phyloP scores from a whole-genome alignment of 2,113 vertebrate genomes.

The Engraulis encrasicolus region DNA sequence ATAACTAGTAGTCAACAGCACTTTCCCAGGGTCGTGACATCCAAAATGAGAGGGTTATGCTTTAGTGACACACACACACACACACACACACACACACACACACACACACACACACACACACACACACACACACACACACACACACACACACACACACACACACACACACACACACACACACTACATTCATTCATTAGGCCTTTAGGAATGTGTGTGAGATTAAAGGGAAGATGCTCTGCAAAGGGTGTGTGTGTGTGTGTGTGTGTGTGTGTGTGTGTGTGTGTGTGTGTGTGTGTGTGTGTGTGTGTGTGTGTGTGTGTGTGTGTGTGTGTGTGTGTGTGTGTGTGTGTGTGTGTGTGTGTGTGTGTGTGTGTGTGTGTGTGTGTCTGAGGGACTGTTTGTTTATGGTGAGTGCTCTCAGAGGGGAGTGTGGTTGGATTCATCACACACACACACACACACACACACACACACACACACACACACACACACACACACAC shows the following conservation, averaged over 20 bases:
- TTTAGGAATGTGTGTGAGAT: not conserved
- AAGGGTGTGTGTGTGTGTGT: not conserved
- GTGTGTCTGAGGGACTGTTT: not conserved
- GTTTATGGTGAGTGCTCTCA: not conserved
- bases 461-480: not conserved
- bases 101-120: not conserved
- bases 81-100: not conserved
- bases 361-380: constrained; percentile 4
- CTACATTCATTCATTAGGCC: too few relatives aligned
- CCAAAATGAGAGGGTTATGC: not conserved
- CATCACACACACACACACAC: not conserved
- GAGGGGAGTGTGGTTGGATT: not conserved
- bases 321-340: not conserved
- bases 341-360: not conserved
- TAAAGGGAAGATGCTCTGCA: not conserved
- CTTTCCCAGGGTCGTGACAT: not conserved
- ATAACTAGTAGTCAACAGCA: not conserved
- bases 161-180: constrained; percentile 9
- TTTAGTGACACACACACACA: not conserved
- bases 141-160: not conserved
- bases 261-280: not conserved
- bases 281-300: too few relatives aligned
- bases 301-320: not conserved
- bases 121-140: not conserved
- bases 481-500: not conserved